phyloP scores from a whole-genome alignment of 2,797 vertebrate species.

The Acestrorhynchus altus region DNA sequence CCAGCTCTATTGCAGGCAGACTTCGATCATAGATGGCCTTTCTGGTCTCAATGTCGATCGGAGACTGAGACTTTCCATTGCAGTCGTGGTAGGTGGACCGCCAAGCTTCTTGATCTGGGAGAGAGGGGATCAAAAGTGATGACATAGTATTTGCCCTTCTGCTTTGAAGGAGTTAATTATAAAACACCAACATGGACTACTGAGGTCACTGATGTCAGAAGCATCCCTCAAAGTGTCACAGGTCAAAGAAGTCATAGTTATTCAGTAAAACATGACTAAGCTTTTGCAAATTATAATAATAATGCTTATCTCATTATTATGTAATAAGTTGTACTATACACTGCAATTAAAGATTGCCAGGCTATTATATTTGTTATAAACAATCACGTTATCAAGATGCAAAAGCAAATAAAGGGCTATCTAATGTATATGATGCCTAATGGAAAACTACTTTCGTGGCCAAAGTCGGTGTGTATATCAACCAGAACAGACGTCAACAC shows the following conservation, averaged over 20 bases:
- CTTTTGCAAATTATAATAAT: not conserved
- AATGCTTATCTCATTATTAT: not conserved
- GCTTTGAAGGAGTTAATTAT: slow-evolving; percentile 20
- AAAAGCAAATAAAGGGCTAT: slow-evolving; percentile 9
- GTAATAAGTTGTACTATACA: not conserved
- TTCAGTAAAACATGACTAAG: slow-evolving; percentile 13
- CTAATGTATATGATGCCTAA: slow-evolving; percentile 12
- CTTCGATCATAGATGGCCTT: slow-evolving; percentile 57
- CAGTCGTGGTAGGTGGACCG: slow-evolving; percentile 65
- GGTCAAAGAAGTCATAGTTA: slow-evolving; percentile 12
- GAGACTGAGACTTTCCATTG: slow-evolving; percentile 76
- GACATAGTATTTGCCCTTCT: slow-evolving; percentile 16
- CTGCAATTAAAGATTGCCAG: not conserved
- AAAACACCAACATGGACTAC: not conserved
- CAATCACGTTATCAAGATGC: not conserved
- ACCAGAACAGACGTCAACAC: slow-evolving; percentile 19
- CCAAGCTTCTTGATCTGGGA: slow-evolving; percentile 64
- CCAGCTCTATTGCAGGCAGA: slow-evolving; percentile 69
- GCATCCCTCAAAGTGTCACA: not conserved
- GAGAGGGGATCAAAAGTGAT: slow-evolving; percentile 20
- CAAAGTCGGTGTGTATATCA: not conserved
- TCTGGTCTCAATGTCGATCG: slow-evolving; percentile 75
- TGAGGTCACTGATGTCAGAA: not conserved
- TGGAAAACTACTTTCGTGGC: slow-evolving; percentile 14
- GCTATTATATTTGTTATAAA: slow-evolving; percentile 3